Percentiles rank a stretch among this genome's conserved stretches.
phyloP scores from a whole-genome alignment of 2,888 invertebrate genomes.

The Nebria salina region DNA sequence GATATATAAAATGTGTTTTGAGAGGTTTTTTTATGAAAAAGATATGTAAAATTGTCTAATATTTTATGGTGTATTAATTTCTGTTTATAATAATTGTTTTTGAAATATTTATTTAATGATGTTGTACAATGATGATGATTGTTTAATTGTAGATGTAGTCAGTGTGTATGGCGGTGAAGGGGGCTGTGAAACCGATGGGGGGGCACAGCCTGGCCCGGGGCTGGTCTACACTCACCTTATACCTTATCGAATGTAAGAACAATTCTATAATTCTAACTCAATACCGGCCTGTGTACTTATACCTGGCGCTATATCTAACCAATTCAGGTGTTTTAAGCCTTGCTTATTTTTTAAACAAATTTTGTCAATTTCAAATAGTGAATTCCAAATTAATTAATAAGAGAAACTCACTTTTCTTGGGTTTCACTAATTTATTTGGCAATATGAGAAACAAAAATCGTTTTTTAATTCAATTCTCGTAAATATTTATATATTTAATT shows the following conservation, averaged over 20 bases:
- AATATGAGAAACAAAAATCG: too few species aligned
- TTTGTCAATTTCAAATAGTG: too few species aligned
- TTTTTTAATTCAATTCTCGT: too few species aligned
- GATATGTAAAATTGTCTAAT: too few species aligned
- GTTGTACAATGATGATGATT: slow-evolving; percentile 11
- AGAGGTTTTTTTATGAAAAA: too few species aligned
- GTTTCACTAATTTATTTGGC: too few species aligned
- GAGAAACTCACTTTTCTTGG: too few species aligned
- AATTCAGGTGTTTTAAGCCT: too few species aligned
- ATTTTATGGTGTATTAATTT: not conserved
- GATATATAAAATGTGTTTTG: too few species aligned
- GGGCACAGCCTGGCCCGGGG: slow-evolving; percentile 55
- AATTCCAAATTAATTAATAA: too few species aligned
- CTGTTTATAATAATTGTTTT: not conserved
- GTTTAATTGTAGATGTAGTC: slow-evolving; percentile 80
- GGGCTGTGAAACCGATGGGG: slow-evolving; percentile 67
- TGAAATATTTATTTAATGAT: slow-evolving; percentile 14
- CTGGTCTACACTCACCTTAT: slow-evolving; percentile 38
- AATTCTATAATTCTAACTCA: slow-evolving; percentile 16
- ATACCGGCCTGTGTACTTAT: slow-evolving; percentile 58
- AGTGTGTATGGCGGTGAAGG: slow-evolving; percentile 87
- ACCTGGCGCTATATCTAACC: not conserved
- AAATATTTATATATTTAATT: too few species aligned
- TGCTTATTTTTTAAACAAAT: too few species aligned
- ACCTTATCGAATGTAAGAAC: slow-evolving; percentile 21